Conservation (phyloP, 2,113 vertebrate genomes). For the Gobius niger region DNA sequence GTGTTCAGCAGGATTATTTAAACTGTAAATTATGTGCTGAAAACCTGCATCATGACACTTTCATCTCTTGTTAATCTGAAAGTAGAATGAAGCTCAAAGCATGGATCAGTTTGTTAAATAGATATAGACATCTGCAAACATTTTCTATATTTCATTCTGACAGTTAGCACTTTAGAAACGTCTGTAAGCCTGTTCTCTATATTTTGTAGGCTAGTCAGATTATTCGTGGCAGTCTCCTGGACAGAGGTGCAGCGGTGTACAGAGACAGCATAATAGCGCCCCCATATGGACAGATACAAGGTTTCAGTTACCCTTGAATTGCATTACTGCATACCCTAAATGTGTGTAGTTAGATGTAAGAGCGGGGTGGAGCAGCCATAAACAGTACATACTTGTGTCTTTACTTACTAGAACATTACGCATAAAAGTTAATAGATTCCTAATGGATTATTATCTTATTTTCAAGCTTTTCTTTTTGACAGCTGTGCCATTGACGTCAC, state of each 20-base stretch:
- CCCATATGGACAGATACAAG: conserved; percentile 56
- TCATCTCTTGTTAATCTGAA: neutral
- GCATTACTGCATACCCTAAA: neutral
- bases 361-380: neutral
- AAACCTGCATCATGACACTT: conserved; percentile 33
- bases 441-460: too few species aligned
- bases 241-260: conserved; percentile 24
- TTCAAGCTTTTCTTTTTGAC: too few species aligned
- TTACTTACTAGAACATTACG: too few species aligned
- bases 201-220: conserved; percentile 46
- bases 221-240: conserved; percentile 52
- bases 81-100: too few species aligned
- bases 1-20: conserved; percentile 33
- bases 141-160: neutral
- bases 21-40: conserved; percentile 41
- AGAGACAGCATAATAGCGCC: conserved; percentile 58
- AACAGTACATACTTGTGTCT: neutral
- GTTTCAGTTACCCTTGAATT: neutral
- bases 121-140: too few species aligned
- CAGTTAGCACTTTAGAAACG: conserved; percentile 57
- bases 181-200: conserved; percentile 50
- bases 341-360: neutral
- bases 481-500: too few species aligned
- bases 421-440: too few species aligned
- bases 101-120: too few species aligned